Base-by-base conservation (phyloP, 1,140 invertebrate species). In the Drosophila cardini region DNA sequence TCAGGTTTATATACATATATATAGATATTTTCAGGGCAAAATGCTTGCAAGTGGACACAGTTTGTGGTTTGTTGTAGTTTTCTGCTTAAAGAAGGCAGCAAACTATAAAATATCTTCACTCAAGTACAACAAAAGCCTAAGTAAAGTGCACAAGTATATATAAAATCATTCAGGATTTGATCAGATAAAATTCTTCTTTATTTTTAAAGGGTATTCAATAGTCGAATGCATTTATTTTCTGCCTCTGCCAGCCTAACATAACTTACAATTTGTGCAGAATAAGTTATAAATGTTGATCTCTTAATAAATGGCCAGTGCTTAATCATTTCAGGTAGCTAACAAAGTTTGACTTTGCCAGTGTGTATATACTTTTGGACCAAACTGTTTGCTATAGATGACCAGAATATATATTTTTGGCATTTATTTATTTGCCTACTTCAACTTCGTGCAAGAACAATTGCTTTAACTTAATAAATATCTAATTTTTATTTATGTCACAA, bases 201-300 rank as follows among this genome's bases (percentile, higher is more conserved):
- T 43, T 11, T 45, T 45, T 48, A 43, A 5, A 36, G 52, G 52
- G 16, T 61, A 69, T 52, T 38, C 26, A 5, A 15, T 5, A 43
- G 46, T 53, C 10, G 10, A 34, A 2, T 15, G 32, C 1, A 40
- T 26, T 5, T 11, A 18, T 6, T 10, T 48, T 2, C 4, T 56
- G 8, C 8, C n/a, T 6, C 7, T 8, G 10, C 34, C 10, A 10
- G 9, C 34, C 34, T 32, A 7, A 45, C 58, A 86, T 87, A 86
- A 83, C 87, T 87, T 61, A 75, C 63, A 75, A 42, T 43, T 34
- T 30, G 21, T 8, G 8, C 7, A 40, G 26, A 40, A 52, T 18
- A 46, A 69, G 75, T 63, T 69, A 76, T 82, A 87, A 87, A 89
- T 72, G 81, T 89, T 77, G 84, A 89, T 87, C 84, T 89, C 57